A percentile compares a stretch with the other conserved stretches of the same genome.
Evolutionary conservation across 2,113 vertebrate genomes (phyloP).

Genomic region (Rhipidura dahli): DNA sequence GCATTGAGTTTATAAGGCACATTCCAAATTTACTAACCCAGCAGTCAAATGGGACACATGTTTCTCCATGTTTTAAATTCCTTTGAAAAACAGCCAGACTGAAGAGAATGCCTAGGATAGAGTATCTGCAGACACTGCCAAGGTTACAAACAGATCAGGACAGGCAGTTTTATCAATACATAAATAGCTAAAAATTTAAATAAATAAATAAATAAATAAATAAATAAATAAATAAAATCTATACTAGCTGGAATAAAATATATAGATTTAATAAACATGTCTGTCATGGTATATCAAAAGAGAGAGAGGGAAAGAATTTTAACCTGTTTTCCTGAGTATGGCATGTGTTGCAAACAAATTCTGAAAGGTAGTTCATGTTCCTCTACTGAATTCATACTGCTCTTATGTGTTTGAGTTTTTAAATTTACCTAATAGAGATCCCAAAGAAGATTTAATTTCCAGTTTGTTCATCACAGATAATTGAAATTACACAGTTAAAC

Average conservation of each 20-base stretch:
- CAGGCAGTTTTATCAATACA: not conserved
- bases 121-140: not conserved
- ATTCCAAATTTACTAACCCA: not conserved
- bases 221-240: not conserved
- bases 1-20: not conserved
- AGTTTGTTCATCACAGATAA: not conserved
- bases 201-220: not conserved
- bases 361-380: not conserved
- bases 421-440: not conserved
- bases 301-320: not conserved
- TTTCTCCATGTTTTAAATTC: not conserved
- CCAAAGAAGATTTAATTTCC: not conserved
- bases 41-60: not conserved
- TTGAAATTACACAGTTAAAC: not conserved
- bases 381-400: not conserved
- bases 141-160: not conserved
- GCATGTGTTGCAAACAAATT: not conserved
- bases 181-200: not conserved
- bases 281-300: not conserved
- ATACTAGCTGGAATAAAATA: not conserved
- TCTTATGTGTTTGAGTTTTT: not conserved
- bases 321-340: not conserved
- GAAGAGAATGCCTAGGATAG: not conserved
- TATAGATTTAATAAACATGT: not conserved
- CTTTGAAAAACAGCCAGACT: not conserved